phyloP scores from a whole-genome alignment of 2,888 invertebrate species.

The Orthosia gracilis region DNA sequence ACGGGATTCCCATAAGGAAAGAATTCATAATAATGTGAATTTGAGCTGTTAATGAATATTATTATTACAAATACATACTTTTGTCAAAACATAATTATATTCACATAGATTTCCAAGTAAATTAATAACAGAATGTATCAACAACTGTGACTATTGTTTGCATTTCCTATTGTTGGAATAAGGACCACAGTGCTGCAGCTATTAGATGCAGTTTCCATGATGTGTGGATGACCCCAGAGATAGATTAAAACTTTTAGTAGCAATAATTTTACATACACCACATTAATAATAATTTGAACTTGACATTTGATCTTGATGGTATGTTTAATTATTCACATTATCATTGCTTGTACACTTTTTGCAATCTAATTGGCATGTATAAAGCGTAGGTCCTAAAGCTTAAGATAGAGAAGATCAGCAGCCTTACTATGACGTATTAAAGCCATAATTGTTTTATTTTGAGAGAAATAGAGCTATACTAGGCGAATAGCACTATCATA shows the following conservation, averaged over 20 bases:
- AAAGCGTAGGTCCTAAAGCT: neutral
- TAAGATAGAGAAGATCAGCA: neutral
- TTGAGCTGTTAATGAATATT: slow-evolving; percentile 11
- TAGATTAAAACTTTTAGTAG: neutral
- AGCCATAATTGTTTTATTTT: neutral
- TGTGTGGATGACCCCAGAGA: neutral
- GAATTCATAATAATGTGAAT: slow-evolving; percentile 16
- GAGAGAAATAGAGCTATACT: neutral
- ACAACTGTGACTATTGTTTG: slow-evolving; percentile 24
- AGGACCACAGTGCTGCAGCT: neutral
- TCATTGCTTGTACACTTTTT: neutral
- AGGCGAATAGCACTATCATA: neutral
- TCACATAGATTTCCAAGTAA: slow-evolving; percentile 24
- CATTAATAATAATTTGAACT: slow-evolving; percentile 8
- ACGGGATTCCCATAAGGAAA: neutral
- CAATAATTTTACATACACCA: neutral
- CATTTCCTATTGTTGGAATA: slow-evolving; percentile 13
- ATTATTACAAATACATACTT: slow-evolving; percentile 18
- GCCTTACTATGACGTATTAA: neutral
- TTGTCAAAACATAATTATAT: slow-evolving; percentile 26
- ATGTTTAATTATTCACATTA: slow-evolving; percentile 17
- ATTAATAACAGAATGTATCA: slow-evolving; percentile 13
- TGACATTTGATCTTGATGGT: slow-evolving; percentile 9
- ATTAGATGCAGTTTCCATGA: slow-evolving; percentile 1
- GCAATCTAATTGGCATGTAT: slow-evolving; percentile 1